Evolutionary conservation across 1,140 invertebrate species (phyloP), one percentile per base, ranked within the genome.

Genomic region (Saxidomus purpurata): DNA sequence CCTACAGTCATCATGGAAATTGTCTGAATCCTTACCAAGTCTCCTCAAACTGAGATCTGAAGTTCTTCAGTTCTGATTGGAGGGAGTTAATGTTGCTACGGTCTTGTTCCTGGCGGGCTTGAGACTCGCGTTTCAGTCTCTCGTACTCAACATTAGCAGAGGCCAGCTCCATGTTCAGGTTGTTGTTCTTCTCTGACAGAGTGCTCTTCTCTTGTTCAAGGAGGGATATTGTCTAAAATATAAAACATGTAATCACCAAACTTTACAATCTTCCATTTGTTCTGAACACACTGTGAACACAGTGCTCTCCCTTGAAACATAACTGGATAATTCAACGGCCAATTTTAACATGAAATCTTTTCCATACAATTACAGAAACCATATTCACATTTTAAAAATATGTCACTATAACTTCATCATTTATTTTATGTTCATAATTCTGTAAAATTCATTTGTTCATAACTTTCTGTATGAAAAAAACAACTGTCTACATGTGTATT

Each of bases 191-290:
- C 90, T 96, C 96, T 61, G 79, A 89, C 31, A 96, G 89, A 40
- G 94, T 93, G 90, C 93, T 93, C 90, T 95, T 96, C 90, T 96
- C 96, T 92, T 95, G 94, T 83, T 96, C 95, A 52, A 95, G 55
- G 11, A 95, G 77, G 38, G 94, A 94, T 67, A 96, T 92, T 17
- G 91, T 93, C 95, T 95, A 84, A n/a, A 92, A 93, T n/a, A 55
- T 9, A 34, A 31, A 19, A 59, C 59, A 67, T 63, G 38, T 87
- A 87, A 74, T 80, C 85, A 52, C 3, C 85, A 80, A 80, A 87
- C 0, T 74, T 79, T 55, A 87, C 55, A 63, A 79, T 49, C 28
- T 80, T 84, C n/a, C 81, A 4, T 38, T 31, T 67, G 22, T 61
- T 0, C 47, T 59, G 38, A 71, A n/a, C 82, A 49, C 59, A 49